These are phyloP conservation scores for Panulirus ornatus DNA, from an alignment of 1,140 invertebrate genomes.

Conservation along the genomic window DNA sequence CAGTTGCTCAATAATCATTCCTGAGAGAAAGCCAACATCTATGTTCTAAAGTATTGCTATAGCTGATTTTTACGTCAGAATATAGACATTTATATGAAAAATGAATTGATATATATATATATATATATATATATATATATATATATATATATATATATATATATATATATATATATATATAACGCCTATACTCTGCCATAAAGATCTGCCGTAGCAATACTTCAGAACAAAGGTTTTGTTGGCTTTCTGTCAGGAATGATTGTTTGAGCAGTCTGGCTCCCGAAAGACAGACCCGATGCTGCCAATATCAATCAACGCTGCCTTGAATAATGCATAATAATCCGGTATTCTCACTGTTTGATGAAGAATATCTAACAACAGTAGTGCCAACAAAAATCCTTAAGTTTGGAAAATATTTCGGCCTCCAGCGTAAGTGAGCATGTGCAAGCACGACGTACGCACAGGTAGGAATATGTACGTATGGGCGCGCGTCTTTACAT, in stretches of 20 bases:
- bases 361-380: background rate
- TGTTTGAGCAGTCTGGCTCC: too few species aligned
- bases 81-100: background rate
- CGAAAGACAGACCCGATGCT: too few species aligned
- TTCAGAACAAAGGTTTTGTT: too few species aligned
- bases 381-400: background rate
- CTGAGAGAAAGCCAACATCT: too few species aligned
- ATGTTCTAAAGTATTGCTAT: too few species aligned
- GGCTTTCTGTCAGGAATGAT: too few species aligned
- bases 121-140: slow-evolving; percentile 9
- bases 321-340: too few species aligned
- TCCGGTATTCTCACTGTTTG: background rate
- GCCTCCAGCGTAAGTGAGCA: background rate
- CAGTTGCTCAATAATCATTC: too few species aligned
- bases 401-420: background rate
- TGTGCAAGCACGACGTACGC: background rate
- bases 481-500: background rate
- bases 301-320: too few species aligned
- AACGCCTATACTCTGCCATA: background rate
- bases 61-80: too few species aligned
- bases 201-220: background rate
- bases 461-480: background rate
- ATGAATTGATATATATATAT: slow-evolving; percentile 14
- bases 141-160: background rate
- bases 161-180: background rate